Evolutionary conservation across 2,113 vertebrate species (phyloP).

Genomic region (Marmota flaviventris): DNA sequence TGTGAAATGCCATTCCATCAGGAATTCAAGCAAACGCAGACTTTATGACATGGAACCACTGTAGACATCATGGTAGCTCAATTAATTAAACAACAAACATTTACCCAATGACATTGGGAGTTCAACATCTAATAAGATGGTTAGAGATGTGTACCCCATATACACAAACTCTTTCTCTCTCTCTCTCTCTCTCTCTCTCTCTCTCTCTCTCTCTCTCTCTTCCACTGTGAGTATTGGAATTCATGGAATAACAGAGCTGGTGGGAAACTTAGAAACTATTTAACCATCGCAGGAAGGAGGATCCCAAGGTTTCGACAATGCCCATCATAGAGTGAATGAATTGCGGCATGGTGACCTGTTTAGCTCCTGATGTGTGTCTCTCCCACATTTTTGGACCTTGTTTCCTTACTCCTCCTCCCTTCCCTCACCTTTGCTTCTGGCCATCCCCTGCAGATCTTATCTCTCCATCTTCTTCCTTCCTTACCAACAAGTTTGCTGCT

Average conservation of each 20-base stretch:
- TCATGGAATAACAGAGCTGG: background rate
- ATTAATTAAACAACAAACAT: background rate
- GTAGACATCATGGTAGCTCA: background rate
- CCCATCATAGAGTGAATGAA: too few relatives aligned
- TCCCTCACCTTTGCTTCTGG: background rate
- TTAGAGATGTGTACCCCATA: background rate
- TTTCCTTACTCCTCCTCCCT: background rate
- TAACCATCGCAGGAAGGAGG: background rate
- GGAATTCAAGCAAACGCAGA: background rate
- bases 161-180: too few relatives aligned
- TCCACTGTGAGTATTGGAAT: background rate
- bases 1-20: background rate
- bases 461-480: background rate
- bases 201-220: too few relatives aligned
- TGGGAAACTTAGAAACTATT: background rate
- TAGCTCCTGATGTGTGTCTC: background rate
- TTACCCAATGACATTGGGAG: background rate
- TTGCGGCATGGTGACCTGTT: rapidly evolving
- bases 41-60: background rate
- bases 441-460: background rate
- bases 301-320: too few relatives aligned
- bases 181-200: too few relatives aligned
- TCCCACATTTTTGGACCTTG: background rate
- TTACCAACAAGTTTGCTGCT: background rate
- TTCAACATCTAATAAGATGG: background rate